Base-by-base conservation (phyloP, 2,113 vertebrate genomes). In the Hippocampus mohnikei region DNA sequence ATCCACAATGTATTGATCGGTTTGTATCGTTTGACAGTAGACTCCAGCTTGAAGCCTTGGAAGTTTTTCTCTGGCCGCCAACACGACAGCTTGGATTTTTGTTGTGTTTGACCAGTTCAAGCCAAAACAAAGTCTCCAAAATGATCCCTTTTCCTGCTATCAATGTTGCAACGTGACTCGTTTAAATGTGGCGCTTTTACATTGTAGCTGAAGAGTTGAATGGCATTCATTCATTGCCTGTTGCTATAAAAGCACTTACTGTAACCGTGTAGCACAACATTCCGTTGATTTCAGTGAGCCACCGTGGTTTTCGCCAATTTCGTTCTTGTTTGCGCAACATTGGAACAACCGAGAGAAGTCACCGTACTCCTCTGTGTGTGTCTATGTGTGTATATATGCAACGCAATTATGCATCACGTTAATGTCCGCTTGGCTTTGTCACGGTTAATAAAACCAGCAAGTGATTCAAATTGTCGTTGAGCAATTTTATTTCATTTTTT, bases 371-470 rank as follows among this genome's bases (percentile, higher is more conserved):
- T 52, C 2, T 52, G 8, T 52, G 6, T 0, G 2, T 42, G 4
- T 41, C 3, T 41, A 41, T 42, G 4, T 33, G 5, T 33, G 0
- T 33, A 33, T 42, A 42, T 18, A 4, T 18, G 8, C 21, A 52
- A 11, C 69, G 50, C 8, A 66, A 27, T 65, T 56, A 29, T 68
- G 33, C 27, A 20, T 52, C 21, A 60, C 25, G 37, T 72, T 33
- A 1, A 33, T 33, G 4, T 33, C 23, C 10, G 56, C 18, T 23
- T 74, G 48, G 23, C 48, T 74, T 62, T 64, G 55, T 61, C 41
- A 58, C 71, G 41, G 52, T 74, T 20, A 69, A 66, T 42, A 55
- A 70, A 77, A 68, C 42, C 74, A 42, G 27, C 50, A 52, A 25
- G 44, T 46, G 55, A 40, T 77, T 58, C 42, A 46, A 59, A 46